Evolutionary conservation across 2,888 invertebrate species (phyloP).

Genomic region (Ornithoptera alexandrae): DNA sequence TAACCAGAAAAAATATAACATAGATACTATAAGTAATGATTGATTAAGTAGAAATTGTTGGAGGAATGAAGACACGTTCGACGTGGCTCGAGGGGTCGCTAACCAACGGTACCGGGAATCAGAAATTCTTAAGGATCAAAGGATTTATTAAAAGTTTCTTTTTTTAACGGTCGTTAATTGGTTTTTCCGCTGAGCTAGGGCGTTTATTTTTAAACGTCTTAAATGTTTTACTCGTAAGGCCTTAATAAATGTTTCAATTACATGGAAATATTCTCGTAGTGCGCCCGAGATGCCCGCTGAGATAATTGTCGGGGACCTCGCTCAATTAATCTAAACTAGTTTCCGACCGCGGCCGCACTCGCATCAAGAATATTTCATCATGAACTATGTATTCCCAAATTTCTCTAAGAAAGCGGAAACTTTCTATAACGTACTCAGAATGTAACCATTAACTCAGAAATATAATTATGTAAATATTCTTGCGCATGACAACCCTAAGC

Average conservation of each 20-base stretch:
- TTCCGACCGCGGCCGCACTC: neutral
- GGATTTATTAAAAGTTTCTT: constrained; percentile 18
- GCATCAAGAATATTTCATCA: neutral
- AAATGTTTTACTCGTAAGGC: constrained; percentile 22
- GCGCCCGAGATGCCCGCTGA: constrained; percentile 21
- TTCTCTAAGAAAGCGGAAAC: too few species aligned
- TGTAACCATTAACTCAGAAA: too few species aligned
- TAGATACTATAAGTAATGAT: too few species aligned
- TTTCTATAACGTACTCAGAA: too few species aligned
- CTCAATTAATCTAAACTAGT: constrained; percentile 22
- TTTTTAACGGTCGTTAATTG: constrained; percentile 13
- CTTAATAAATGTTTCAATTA: constrained; percentile 29
- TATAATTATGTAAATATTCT: too few species aligned
- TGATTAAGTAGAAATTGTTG: too few species aligned
- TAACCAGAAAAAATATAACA: too few species aligned
- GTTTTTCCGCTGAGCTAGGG: constrained; percentile 13
- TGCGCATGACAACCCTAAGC: constrained; percentile 8
- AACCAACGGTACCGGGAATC: constrained; percentile 7
- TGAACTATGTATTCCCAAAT: too few species aligned
- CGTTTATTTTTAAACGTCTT: constrained; percentile 22
- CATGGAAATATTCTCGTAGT: constrained; percentile 24
- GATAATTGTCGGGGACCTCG: constrained; percentile 22
- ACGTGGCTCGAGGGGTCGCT: neutral
- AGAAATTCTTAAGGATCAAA: constrained; percentile 18
- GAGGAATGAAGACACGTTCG: neutral